phyloP scores from a whole-genome alignment of 37 sponge, comb jelly and placozoan species.

The Petrosia ficiformis region DNA sequence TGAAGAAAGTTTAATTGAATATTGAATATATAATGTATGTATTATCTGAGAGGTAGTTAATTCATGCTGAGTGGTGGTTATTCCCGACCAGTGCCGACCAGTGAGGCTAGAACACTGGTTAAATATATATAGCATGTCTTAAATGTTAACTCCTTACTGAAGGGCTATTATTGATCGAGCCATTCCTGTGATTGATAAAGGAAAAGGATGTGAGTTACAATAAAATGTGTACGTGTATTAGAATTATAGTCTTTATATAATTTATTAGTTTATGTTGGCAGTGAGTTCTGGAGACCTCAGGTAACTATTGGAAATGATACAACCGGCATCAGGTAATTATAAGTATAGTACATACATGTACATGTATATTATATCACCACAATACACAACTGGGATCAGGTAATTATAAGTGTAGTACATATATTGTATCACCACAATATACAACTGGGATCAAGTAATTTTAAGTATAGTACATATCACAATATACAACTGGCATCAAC shows the following conservation, averaged over 20 bases:
- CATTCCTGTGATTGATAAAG: conserved; percentile 74
- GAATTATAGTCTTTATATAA: neutral
- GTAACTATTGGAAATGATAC: conserved; percentile 67
- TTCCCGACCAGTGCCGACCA: too few species aligned
- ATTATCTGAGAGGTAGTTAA: too few species aligned
- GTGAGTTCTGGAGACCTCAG: conserved; percentile 91
- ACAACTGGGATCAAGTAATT: conserved; percentile 74
- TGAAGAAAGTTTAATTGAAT: too few species aligned
- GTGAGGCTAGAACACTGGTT: too few species aligned
- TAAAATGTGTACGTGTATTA: neutral
- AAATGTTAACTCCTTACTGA: neutral
- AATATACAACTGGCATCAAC: too few species aligned
- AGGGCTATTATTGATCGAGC: conserved; percentile 80
- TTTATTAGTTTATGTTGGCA: conserved; percentile 70
- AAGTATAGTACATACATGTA: neutral
- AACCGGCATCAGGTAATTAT: conserved; percentile 77
- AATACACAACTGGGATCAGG: conserved; percentile 76
- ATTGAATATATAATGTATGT: too few species aligned
- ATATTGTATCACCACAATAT: too few species aligned
- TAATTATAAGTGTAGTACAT: conserved; percentile 7
- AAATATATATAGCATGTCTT: too few species aligned
- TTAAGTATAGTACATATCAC: too few species aligned
- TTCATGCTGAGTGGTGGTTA: too few species aligned
- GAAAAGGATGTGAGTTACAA: conserved; percentile 84
- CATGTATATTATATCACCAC: too few species aligned